phyloP scores from a whole-genome alignment of 2,113 vertebrate species.

The Prolemur simus region DNA sequence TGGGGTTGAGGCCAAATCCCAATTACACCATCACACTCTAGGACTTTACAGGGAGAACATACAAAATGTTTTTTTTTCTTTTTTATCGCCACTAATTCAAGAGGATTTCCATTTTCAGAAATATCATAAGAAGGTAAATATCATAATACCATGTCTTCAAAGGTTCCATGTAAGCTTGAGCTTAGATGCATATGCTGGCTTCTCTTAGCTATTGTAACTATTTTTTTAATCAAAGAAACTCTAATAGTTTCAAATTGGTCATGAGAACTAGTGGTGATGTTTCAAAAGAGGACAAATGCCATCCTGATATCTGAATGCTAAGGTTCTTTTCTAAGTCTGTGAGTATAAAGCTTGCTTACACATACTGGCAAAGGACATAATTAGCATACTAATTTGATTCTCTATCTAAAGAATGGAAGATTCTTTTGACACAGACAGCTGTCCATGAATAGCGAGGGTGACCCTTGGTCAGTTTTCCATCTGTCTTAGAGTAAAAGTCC shows the following conservation, averaged over 20 bases:
- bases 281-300: slow-evolving; percentile 64
- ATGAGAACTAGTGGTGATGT: slow-evolving; percentile 45
- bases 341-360: slow-evolving; percentile 65
- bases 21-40: neutral
- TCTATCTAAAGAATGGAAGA: slow-evolving; percentile 72
- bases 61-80: neutral
- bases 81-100: neutral
- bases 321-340: slow-evolving; percentile 56
- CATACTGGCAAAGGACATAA: slow-evolving; percentile 64
- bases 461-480: slow-evolving; percentile 76
- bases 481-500: slow-evolving; percentile 67
- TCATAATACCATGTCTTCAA: neutral
- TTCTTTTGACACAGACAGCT: slow-evolving; percentile 76
- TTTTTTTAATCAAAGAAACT: slow-evolving; percentile 48
- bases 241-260: slow-evolving; percentile 19
- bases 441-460: slow-evolving; percentile 66
- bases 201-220: neutral
- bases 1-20: neutral
- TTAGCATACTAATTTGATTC: slow-evolving; percentile 78
- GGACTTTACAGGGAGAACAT: neutral
- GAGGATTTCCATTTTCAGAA: slow-evolving; percentile 42
- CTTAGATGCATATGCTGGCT: neutral
- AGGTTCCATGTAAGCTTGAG: neutral
- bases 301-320: slow-evolving; percentile 29
- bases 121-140: neutral